Evolutionary conservation across 2,888 invertebrate species (phyloP), one percentile per base, ranked within the genome.

Genomic region (Fragum sueziense): DNA sequence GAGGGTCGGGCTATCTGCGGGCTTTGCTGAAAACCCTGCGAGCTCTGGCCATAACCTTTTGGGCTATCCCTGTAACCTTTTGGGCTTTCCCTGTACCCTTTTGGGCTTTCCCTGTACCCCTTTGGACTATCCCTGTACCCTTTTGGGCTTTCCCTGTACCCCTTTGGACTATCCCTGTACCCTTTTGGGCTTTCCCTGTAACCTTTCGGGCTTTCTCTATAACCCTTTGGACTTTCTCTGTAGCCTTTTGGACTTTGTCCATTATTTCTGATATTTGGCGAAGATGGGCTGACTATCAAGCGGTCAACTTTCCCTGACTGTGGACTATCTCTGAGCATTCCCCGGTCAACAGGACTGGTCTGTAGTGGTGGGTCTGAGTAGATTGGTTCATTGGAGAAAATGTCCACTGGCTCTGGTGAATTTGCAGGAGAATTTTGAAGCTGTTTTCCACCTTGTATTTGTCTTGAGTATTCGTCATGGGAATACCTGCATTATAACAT

Each of bases 391-490:
- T 73, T 34, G 65, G 73, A 78, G 22, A 80, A 31, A 65, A 41
- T 37, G 22, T 41, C 65, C 1, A 62, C 74, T 29, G 41, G 33
- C 20, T 76, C 79, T 31, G 84, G 80, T 9, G 80, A 76, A 37
- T 71, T 74, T n/a, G 62, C 74, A 0, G 84, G 84, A 6, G 84
- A 84, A 37, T 84, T 84, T 11, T 73, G 76, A 22, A 78, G 69
- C 54, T 68, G 70, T 20, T 68, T 75, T 31, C 79, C 84, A 54
- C 34, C 61, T 27, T 78, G 80, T 20, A 76, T 70, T 33, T 84
- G 79, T 25, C 84, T 41, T 0, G 84, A 84, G 34, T 71, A 84
- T 47, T 79, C 84, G 77, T 84, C 84, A 79, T 84, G 84, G 4
- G 84, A 84, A 59, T 84, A 84, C 51, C 84, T 84, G 33, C 0